Evolutionary conservation across 1,140 invertebrate species (phyloP).

Genomic region (Leptinotarsa texana): DNA sequence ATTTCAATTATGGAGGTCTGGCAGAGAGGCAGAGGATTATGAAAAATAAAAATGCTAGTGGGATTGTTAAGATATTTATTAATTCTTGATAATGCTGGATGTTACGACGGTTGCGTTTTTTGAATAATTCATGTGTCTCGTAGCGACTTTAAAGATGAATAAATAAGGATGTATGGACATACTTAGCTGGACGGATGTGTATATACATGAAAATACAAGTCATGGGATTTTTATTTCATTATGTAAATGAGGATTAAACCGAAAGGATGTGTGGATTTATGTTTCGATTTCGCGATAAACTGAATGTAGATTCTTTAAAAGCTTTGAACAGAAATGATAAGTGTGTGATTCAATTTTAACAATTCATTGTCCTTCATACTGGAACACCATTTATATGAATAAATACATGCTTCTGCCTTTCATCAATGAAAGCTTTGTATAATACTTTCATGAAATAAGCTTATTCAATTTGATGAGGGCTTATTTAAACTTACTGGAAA

Average conservation of each 20-base stretch:
- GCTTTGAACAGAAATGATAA: too few relatives aligned
- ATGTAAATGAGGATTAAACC: slow-evolving; percentile 16
- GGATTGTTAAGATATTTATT: slow-evolving; percentile 8
- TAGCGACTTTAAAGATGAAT: slow-evolving; percentile 19
- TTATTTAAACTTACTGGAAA: too few relatives aligned
- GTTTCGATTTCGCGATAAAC: not conserved
- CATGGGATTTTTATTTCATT: slow-evolving; percentile 20
- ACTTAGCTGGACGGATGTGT: slow-evolving; percentile 13
- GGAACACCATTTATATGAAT: too few relatives aligned
- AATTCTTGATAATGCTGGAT: slow-evolving; percentile 17
- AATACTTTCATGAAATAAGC: too few relatives aligned
- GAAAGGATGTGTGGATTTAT: slow-evolving; percentile 2
- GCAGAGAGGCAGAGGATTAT: slow-evolving; percentile 7
- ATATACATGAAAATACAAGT: slow-evolving; percentile 10
- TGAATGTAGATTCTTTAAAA: not conserved
- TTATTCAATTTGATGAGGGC: too few relatives aligned
- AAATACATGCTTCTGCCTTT: too few relatives aligned
- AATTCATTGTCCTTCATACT: too few relatives aligned
- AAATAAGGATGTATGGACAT: slow-evolving; percentile 18
- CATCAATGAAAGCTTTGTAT: too few relatives aligned
- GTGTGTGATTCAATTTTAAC: too few relatives aligned
- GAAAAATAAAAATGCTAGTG: slow-evolving; percentile 16
- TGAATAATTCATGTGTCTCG: slow-evolving; percentile 21
- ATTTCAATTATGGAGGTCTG: not conserved
- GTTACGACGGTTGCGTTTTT: slow-evolving; percentile 13